These are phyloP conservation scores for Clistopyga incitator DNA, from an alignment of 2,888 invertebrate genomes.

Conservation along the genomic window DNA sequence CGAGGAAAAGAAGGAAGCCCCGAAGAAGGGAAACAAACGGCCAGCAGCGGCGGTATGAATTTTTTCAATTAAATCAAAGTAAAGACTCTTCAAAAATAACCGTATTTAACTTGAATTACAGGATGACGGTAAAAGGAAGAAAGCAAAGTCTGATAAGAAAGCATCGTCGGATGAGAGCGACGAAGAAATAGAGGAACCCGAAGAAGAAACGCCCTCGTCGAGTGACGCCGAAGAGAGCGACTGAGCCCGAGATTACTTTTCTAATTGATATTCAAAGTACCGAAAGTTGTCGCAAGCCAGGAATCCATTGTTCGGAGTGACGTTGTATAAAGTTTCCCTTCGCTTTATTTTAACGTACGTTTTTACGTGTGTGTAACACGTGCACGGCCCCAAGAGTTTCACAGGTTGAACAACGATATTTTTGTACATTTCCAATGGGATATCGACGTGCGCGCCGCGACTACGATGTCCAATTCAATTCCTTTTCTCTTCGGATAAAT, in stretches of 20 bases:
- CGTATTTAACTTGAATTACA: conserved; percentile 68
- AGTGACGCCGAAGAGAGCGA: conserved; percentile 83
- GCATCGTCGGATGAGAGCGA: conserved; percentile 87
- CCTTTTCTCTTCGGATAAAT: background rate
- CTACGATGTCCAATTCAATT: background rate
- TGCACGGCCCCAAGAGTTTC: conserved; percentile 35
- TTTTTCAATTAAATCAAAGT: background rate
- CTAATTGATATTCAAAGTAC: background rate
- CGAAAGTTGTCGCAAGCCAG: background rate
- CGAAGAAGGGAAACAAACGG: conserved; percentile 75
- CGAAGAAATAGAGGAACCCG: conserved; percentile 87
- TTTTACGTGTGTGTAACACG: conserved; percentile 35
- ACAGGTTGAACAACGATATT: conserved; percentile 45
- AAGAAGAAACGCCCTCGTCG: conserved; percentile 82
- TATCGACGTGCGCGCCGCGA: background rate
- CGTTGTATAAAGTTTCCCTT: conserved; percentile 18
- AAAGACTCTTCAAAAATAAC: background rate
- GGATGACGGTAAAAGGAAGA: conserved; percentile 80
- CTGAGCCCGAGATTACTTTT: conserved; percentile 51
- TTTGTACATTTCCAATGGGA: conserved; percentile 18
- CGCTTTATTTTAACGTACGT: conserved; percentile 48
- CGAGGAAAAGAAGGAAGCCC: conserved; percentile 71
- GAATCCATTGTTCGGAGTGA: background rate
- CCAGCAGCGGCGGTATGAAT: conserved; percentile 67
- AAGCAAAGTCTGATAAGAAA: conserved; percentile 84